These are phyloP conservation scores for Camponotus fellah DNA, from an alignment of 2,888 invertebrate genomes.

Conservation along the genomic window DNA sequence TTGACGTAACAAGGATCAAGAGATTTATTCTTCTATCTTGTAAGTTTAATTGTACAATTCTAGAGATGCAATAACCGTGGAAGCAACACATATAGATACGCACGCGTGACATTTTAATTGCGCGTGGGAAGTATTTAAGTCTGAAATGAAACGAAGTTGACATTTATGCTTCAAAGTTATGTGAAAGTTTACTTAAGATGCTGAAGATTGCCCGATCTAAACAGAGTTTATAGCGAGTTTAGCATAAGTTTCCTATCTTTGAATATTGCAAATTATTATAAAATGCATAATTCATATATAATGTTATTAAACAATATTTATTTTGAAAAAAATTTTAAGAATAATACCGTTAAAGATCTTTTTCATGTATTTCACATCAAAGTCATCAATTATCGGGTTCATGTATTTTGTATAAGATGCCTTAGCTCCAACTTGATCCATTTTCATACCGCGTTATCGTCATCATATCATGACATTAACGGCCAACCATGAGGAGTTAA, in stretches of 20 bases:
- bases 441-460: slow-evolving; percentile 32
- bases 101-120: neutral
- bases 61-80: neutral
- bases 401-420: slow-evolving; percentile 9
- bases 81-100: neutral
- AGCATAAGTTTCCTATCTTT: neutral
- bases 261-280: slow-evolving; percentile 2
- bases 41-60: neutral
- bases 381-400: slow-evolving; percentile 18
- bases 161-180: neutral
- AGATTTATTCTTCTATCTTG: neutral
- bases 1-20: neutral
- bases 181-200: neutral
- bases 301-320: neutral
- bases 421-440: slow-evolving; percentile 21
- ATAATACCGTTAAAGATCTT: neutral
- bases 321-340: neutral
- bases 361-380: neutral
- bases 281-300: neutral
- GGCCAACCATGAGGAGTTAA: slow-evolving; percentile 10
- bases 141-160: slow-evolving; percentile 7
- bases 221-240: neutral
- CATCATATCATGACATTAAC: slow-evolving; percentile 35
- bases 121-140: slow-evolving; percentile 3
- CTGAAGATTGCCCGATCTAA: neutral